Evolutionary conservation across 2,888 invertebrate genomes (phyloP), one percentile per base, ranked within the genome.

Genomic region (Chymomyza caudatula): DNA sequence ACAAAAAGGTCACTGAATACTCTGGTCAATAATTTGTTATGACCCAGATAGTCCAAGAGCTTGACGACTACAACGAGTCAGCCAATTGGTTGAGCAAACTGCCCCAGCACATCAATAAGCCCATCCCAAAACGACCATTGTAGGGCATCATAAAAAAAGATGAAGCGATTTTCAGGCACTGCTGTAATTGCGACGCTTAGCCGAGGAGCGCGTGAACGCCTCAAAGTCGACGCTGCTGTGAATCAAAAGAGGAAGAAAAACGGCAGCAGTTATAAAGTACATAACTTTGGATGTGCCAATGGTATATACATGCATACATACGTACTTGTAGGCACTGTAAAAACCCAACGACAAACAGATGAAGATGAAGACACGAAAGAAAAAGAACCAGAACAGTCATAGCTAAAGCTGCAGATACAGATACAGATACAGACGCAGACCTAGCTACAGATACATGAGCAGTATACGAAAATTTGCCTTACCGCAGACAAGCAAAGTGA

Each of bases 91-190:
- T 17, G n/a, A 47, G 17, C 67, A 69, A 81, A 68, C 65, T 66
- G 69, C 54, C 64, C 63, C 65, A 57, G 73, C 64, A 63, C 61
- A 67, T 58, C 68, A 63, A 70, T 80, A 74, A 80, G 81, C 66
- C 65, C 71, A 75, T 77, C 86, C 80, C 80, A 86, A 86, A 80
- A 86, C 78, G 86, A 78, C 78, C 86, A 86, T 86, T 86, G 81
- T 78, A 80, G 80, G 73, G 80, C 65, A 73, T 81, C 85, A 78
- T 86, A 84, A 86, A 86, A 66, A 82, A 82, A 86, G 83, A 82
- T 86, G 85, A 82, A 86, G 82, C 85, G 85, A 82, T 82, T 86
- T 82, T 69, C 86, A 82, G 83, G 68, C 83, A 75, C 77, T 77
- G 85, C 79, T 82, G 83, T 85, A 82, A 82, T 82, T 82, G 82